These are phyloP conservation scores for Vespertilio murinus DNA, from an alignment of 2,797 vertebrate species.

Conservation along the genomic window DNA sequence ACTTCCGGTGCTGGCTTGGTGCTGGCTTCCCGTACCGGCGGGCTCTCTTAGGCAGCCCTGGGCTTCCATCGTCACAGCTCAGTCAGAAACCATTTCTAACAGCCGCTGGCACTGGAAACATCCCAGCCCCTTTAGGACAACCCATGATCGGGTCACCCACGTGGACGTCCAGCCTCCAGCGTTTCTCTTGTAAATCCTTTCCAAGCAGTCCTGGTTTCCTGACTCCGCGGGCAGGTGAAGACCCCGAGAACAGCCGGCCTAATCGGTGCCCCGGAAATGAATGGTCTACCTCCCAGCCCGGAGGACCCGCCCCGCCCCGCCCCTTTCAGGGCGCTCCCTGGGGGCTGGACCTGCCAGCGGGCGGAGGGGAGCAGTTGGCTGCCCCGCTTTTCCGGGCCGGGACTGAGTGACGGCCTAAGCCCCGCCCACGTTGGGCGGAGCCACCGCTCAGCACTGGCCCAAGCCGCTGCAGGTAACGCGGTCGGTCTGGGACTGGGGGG, in stretches of 20 bases:
- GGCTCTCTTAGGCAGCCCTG: too few species aligned
- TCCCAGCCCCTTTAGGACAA: not conserved
- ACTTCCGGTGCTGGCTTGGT: too few species aligned
- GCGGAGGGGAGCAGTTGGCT: not conserved
- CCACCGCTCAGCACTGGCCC: not conserved
- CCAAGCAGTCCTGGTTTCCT: not conserved
- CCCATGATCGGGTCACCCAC: not conserved
- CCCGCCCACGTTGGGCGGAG: conserved; percentile 23
- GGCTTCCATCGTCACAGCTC: too few species aligned
- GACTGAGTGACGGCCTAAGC: not conserved
- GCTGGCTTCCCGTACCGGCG: too few species aligned
- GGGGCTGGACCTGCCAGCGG: rapidly evolving
- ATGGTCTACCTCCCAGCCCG: rapidly evolving
- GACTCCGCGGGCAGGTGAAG: rapidly evolving
- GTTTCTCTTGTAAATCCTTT: not conserved
- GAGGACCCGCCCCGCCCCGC: rapidly evolving
- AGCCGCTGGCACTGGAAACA: not conserved
- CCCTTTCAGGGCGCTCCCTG: rapidly evolving
- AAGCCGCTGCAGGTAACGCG: conserved; percentile 12
- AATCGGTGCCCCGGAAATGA: not conserved
- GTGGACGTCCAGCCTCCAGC: not conserved
- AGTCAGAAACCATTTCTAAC: not conserved
- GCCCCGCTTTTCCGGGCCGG: not conserved
- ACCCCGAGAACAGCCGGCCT: not conserved
- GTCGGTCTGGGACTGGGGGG: not conserved